Percentiles rank a stretch among this genome's conserved stretches.
phyloP scores from a whole-genome alignment of 2,797 vertebrate species.

The Bradypodion ventrale region DNA sequence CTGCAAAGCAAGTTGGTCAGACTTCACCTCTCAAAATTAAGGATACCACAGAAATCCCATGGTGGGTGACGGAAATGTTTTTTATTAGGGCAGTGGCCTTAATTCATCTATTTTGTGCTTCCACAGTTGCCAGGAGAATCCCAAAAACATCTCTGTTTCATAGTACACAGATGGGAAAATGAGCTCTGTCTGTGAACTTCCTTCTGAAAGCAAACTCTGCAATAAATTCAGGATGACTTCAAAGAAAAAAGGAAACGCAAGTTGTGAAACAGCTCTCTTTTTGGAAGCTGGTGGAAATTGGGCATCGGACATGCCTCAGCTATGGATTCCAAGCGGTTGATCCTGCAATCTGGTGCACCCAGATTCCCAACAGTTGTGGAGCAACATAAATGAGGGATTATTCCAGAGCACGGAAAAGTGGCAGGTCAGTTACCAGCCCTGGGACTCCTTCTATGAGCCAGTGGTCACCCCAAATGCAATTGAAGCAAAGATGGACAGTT shows the following conservation, averaged over 20 bases:
- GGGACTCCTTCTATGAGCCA: too few relatives aligned
- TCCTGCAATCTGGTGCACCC: neutral
- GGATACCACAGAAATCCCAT: neutral
- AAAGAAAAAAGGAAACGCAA: neutral
- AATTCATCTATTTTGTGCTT: neutral
- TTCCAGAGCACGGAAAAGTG: neutral
- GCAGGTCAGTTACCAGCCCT: too few relatives aligned
- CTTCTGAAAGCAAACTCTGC: neutral
- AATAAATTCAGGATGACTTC: too few relatives aligned
- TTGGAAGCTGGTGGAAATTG: neutral
- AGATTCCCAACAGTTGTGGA: neutral
- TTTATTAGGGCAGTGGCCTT: neutral
- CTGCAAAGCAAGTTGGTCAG: too few relatives aligned
- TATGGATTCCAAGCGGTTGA: neutral
- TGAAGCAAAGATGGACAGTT: too few relatives aligned
- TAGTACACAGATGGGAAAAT: neutral
- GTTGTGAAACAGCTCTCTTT: too few relatives aligned
- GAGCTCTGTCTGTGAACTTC: neutral
- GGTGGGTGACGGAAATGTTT: neutral
- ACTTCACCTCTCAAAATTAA: neutral
- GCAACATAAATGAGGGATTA: neutral
- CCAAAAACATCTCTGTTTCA: too few relatives aligned
- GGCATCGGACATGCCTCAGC: neutral
- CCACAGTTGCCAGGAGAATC: neutral
- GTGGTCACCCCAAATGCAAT: too few relatives aligned